Evolutionary conservation across 2,113 vertebrate genomes (phyloP).

Genomic region (Heterochromis multidens): DNA sequence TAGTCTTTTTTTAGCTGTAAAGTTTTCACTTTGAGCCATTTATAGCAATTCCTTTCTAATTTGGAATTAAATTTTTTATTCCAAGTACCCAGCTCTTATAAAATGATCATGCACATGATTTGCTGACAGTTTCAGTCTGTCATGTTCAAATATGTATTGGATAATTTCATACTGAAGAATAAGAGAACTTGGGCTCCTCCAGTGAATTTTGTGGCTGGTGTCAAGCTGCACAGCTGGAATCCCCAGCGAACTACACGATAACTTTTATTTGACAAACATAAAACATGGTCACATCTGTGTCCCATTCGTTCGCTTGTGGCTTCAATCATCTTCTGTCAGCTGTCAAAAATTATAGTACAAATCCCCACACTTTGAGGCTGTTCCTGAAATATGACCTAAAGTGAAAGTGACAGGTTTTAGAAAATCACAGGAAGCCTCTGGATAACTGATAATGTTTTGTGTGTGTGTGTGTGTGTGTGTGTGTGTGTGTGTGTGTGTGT

Average conservation of each 20-base stretch:
- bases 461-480: background rate
- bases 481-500: background rate
- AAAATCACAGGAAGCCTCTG: background rate
- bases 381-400: background rate
- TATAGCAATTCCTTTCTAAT: background rate
- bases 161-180: background rate
- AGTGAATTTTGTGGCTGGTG: background rate
- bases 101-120: background rate
- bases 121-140: background rate
- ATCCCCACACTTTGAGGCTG: background rate
- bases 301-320: background rate
- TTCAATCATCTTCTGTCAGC: constrained; percentile 2
- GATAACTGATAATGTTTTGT: background rate
- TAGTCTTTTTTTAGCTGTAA: background rate
- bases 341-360: background rate
- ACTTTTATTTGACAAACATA: constrained; percentile 8
- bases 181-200: background rate
- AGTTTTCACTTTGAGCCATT: background rate
- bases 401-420: background rate
- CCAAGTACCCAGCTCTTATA: background rate
- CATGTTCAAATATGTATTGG: background rate
- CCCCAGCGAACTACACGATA: constrained; percentile 4
- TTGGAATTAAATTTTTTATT: background rate
- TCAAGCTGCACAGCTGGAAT: background rate
- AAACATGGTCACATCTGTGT: constrained; percentile 16